phyloP scores from a whole-genome alignment of 2,797 vertebrate genomes.

The Yasuhikotakia modesta region DNA sequence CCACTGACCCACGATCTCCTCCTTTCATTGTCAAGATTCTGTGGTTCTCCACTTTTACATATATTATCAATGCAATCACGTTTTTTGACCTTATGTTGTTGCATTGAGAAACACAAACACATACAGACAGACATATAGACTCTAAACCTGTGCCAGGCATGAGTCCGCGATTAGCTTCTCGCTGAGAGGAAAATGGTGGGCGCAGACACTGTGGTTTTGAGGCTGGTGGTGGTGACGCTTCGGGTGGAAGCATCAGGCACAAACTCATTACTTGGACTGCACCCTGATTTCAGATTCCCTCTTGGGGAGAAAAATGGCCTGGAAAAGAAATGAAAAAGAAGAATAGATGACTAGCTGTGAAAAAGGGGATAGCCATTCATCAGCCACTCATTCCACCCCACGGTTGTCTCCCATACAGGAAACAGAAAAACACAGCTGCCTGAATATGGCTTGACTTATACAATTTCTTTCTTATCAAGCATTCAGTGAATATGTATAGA shows the following conservation, averaged over 20 bases:
- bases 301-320: slow-evolving; percentile 8
- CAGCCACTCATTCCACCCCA: slow-evolving; percentile 4
- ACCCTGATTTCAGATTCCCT: slow-evolving; percentile 45
- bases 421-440: neutral
- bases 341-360: slow-evolving; percentile 42
- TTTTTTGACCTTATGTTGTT: slow-evolving; percentile 12
- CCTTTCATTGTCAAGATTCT: neutral
- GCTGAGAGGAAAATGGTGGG: neutral
- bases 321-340: slow-evolving; percentile 36
- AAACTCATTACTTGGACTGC: slow-evolving; percentile 52
- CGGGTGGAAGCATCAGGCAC: neutral
- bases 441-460: slow-evolving; percentile 40
- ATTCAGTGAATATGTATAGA: slow-evolving; percentile 46
- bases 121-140: slow-evolving; percentile 6
- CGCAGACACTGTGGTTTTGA: slow-evolving; percentile 24
- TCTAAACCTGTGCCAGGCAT: neutral
- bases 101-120: slow-evolving; percentile 12
- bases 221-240: slow-evolving; percentile 24
- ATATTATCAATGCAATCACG: slow-evolving; percentile 49
- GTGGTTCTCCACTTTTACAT: slow-evolving; percentile 34
- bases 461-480: slow-evolving; percentile 52
- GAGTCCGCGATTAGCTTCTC: slow-evolving; percentile 1
- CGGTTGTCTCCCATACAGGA: slow-evolving; percentile 17
- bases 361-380: slow-evolving; percentile 46
- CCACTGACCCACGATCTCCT: slow-evolving; percentile 27